These are phyloP conservation scores for Hypotaenidia philippensis DNA, from an alignment of 2,797 vertebrate species.

Conservation along the genomic window DNA sequence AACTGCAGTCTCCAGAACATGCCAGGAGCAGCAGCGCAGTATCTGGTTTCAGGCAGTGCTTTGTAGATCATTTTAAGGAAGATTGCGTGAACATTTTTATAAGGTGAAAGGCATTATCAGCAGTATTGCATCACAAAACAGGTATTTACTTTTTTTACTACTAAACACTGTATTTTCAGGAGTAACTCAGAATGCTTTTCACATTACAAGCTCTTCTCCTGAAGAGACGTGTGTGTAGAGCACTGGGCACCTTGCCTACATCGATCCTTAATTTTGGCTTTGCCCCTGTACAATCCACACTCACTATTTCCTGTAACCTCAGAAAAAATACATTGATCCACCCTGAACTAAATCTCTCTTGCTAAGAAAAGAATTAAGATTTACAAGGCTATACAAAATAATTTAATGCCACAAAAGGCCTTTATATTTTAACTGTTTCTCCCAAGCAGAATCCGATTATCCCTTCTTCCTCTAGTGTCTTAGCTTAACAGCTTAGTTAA, in stretches of 20 bases:
- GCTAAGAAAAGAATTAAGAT: neutral
- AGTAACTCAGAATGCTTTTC: neutral
- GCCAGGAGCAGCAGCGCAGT: neutral
- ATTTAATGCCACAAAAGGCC: neutral
- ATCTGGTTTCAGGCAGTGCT: slow-evolving; percentile 15
- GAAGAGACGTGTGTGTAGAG: neutral
- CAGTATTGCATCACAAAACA: neutral
- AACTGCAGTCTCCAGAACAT: neutral
- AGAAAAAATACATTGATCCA: neutral
- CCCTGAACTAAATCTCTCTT: neutral
- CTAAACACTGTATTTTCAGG: neutral
- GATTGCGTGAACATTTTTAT: slow-evolving; percentile 16
- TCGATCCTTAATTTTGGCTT: neutral
- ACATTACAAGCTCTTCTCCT: neutral
- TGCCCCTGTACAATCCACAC: neutral
- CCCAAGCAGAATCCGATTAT: neutral
- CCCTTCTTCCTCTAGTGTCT: neutral
- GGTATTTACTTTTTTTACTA: neutral
- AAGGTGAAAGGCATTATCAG: neutral
- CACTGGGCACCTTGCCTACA: neutral
- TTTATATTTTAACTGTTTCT: neutral
- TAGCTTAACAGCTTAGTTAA: neutral
- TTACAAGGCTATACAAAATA: neutral
- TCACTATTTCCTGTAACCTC: neutral
- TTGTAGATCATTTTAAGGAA: slow-evolving; percentile 20